Base-by-base conservation (phyloP, 2,113 vertebrate species). In the Orcinus orca region DNA sequence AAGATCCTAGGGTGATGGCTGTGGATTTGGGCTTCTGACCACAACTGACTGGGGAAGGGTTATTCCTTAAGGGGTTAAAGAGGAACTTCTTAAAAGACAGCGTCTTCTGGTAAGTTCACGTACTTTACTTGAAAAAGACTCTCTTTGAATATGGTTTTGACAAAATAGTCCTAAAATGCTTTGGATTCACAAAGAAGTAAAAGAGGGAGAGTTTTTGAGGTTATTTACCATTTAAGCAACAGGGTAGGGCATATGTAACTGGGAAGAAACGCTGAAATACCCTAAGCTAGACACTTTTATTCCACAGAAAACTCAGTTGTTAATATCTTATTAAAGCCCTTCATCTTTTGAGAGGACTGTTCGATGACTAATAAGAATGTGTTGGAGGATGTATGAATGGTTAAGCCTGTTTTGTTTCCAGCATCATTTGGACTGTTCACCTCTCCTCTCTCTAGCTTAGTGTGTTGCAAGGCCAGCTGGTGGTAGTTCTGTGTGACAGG, bases 161-260 rank as follows among this genome's bases (percentile, higher is more conserved):
- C 12, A 79, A 47, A 88, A 41, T 62, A 77, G 73, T 90, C 76
- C 88, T 90, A 82, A 94, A 82, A 86, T 76, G 26, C 20, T 36
- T 15, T 89, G 53, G 77, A 94, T 90, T 73, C 83, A 74, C 71
- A 97, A 80, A 81, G 0, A 5, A 26, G 23, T 0, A 84, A 70
- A 70, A 79, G 5, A 15, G 62, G 65, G 62, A 65, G 8, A 3
- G 13, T 77, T 94, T 81, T 90, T 96, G 60, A 91, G 62, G 21
- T 88, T 47, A 5, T 50, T 96, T 97, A 26, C 89, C 33, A 68
- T 60, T 44, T 62, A 90, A 97, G 58, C 71, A 77, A 58, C 87
- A n/a, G 55, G 31, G 21, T 20, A 88, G 53, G 53, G 53, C 44
- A n/a, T 25, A 31, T 36, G 55, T 60, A 96, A 80, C 84, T 96